phyloP scores from a whole-genome alignment of 2,113 vertebrate genomes.

The Eulemur macaco region DNA sequence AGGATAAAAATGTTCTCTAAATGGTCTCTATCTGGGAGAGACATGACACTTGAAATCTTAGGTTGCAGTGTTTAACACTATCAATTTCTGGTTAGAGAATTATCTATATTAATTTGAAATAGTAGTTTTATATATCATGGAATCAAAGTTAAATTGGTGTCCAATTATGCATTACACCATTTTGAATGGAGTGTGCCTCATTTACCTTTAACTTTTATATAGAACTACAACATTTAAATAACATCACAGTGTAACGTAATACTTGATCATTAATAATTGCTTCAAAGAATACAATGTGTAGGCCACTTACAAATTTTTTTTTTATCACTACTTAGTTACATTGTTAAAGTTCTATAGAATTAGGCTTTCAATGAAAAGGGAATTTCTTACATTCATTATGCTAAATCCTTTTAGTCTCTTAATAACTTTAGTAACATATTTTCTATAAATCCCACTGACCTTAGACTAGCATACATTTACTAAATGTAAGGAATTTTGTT shows the following conservation, averaged over 20 bases:
- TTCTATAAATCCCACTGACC: not conserved
- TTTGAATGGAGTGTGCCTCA: not conserved
- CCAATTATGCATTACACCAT: not conserved
- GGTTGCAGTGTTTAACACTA: not conserved
- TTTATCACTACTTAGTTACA: accelerated
- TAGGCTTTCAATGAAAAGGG: not conserved
- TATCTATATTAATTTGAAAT: constrained; percentile 35
- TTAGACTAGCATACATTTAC: not conserved
- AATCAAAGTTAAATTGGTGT: not conserved
- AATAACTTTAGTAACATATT: not conserved
- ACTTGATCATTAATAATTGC: not conserved
- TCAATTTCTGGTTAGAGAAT: not conserved
- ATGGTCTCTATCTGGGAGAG: not conserved
- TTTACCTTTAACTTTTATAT: constrained; percentile 7
- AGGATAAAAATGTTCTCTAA: constrained; percentile 3
- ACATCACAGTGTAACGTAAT: accelerated
- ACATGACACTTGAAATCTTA: not conserved
- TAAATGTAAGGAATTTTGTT: not conserved
- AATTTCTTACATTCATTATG: not conserved
- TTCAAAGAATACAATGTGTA: not conserved
- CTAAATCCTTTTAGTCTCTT: not conserved
- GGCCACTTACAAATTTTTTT: not conserved
- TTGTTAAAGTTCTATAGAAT: not conserved
- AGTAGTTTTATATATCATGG: not conserved
- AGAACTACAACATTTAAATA: not conserved